Evolutionary conservation across 30 jellyfish, hydroid and myxozoan species (phyloP).

Genomic region (Aurelia sp.): DNA sequence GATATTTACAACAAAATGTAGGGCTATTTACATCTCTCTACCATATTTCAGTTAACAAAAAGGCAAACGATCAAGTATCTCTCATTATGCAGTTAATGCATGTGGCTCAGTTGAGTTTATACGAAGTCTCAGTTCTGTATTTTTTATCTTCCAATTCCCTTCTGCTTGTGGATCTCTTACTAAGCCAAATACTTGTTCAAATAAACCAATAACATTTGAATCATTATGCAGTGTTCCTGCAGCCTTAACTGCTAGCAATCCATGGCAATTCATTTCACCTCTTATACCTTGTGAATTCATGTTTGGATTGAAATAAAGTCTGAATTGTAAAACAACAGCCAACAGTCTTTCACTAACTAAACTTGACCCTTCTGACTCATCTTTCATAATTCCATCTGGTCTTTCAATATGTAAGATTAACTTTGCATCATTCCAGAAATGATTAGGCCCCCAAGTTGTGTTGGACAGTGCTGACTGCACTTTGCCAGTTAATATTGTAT

Average conservation of each 20-base stretch:
- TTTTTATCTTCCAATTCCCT: constrained; percentile 66
- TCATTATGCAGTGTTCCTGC: constrained; percentile 56
- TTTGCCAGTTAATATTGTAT: background rate
- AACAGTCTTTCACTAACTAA: constrained; percentile 17
- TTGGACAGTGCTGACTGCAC: no score
- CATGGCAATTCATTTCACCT: constrained; percentile 55
- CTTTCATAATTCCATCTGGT: constrained; percentile 30
- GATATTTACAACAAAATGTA: no score
- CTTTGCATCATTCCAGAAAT: constrained; percentile 65
- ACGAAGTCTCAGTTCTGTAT: constrained; percentile 37
- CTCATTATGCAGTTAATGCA: background rate
- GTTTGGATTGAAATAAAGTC: constrained; percentile 42
- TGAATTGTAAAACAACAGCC: background rate
- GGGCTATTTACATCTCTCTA: no score
- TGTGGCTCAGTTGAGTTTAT: constrained; percentile 8
- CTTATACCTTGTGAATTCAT: constrained; percentile 13
- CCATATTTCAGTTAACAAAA: background rate
- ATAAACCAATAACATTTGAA: constrained; percentile 37
- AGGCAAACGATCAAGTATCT: background rate
- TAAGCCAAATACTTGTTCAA: constrained; percentile 60
- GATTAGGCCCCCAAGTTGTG: constrained; percentile 25
- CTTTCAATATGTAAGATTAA: constrained; percentile 32
- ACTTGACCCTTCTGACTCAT: constrained; percentile 26
- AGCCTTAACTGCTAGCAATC: constrained; percentile 30
- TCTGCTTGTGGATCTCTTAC: constrained; percentile 36